Evolutionary conservation across 2,888 invertebrate species (phyloP), one percentile per base, ranked within the genome.

Genomic region (Spatulosminthurus flaviceps): DNA sequence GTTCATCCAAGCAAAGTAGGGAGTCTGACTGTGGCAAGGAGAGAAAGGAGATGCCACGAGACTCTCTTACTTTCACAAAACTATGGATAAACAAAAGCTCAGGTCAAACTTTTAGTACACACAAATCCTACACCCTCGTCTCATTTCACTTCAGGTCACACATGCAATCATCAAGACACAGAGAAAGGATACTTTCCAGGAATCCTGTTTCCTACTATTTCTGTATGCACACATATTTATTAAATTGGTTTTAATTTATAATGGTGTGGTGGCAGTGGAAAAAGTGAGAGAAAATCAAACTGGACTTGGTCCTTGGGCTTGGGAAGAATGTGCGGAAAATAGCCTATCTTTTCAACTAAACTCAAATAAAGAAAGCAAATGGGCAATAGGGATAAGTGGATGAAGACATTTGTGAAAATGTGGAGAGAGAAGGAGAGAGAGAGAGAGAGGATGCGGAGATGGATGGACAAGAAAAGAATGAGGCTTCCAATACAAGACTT

Each of bases 301-400:
- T 19, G 61, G 19, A 71, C 16, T 42, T 72, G 61, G 69, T 41
- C 22, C 0, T 7, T 28, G 51, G 61, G 51, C 21, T 13, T 16
- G 24, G 24, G 24, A 75, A 75, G 71, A 80, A 34, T 64, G 75
- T 21, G 26, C 4, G 73, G 72, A 75, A 73, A 34, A 22, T 61
- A 28, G n/a, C 61, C 1, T 22, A 64, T 64, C 22, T 64, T 64
- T 64, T 64, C 64, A 64, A 64, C 64, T 64, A 64, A 64, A 64
- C 64, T 64, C 64, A 22, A 64, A 64, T 64, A 79, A 76, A 80
- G 76, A 72, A 60, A 69, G 77, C 74, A 77, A 79, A 79, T 79
- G 79, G 76, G 76, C 79, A 72, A 81, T 78, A 79, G 77, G 70
- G 61, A 77, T 70, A 77, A 79, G 81, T 71, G 75, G 77, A 79